Evolutionary conservation across 2,888 invertebrate species (phyloP).

Genomic region (Caenorhabditis doughertyi): DNA sequence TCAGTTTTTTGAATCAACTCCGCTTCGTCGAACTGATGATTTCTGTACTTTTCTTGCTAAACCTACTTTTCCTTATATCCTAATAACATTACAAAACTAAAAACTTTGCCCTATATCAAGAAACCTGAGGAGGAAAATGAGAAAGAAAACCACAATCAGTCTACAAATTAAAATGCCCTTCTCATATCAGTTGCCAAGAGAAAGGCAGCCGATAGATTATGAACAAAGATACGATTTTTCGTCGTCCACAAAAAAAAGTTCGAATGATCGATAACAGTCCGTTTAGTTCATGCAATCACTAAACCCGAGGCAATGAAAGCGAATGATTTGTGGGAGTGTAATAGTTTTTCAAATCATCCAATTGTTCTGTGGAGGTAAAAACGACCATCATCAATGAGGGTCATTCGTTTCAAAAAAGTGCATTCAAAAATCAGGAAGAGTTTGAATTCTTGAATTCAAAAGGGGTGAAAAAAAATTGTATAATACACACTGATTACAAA

Average conservation of each 20-base stretch:
- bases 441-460: not conserved
- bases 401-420: not conserved
- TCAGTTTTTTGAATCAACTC: not conserved
- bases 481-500: conserved; percentile 20
- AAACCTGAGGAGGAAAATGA: not conserved
- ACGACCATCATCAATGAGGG: not conserved
- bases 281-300: not conserved
- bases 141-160: conserved; percentile 27
- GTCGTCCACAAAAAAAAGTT: conserved; percentile 42
- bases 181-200: conserved; percentile 13
- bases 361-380: not conserved
- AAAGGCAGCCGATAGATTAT: not conserved
- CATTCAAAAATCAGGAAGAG: not conserved
- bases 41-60: no score
- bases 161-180: conserved; percentile 21
- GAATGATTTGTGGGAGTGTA: conserved; percentile 33
- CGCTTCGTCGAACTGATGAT: not conserved
- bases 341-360: conserved; percentile 7
- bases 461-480: not conserved
- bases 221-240: conserved; percentile 20
- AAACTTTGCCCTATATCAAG: not conserved
- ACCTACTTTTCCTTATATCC: not conserved
- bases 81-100: not conserved
- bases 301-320: conserved; percentile 14
- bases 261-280: conserved; percentile 33